Percentiles rank a stretch among this genome's conserved stretches.
phyloP scores from a whole-genome alignment of 2,113 vertebrate species.

The Benitochromis conjunctus region DNA sequence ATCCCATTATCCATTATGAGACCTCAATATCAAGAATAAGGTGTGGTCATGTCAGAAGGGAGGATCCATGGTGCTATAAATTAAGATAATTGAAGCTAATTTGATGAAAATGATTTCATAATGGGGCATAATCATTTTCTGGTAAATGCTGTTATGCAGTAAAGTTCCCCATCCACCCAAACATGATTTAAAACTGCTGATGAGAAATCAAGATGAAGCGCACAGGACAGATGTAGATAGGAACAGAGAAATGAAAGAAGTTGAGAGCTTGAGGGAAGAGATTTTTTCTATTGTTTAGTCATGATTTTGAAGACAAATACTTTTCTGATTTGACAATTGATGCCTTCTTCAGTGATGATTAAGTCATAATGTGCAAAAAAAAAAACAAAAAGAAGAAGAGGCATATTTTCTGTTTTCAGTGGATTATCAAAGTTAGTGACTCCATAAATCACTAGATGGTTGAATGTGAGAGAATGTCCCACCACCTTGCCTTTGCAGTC shows the following conservation, averaged over 20 bases:
- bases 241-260: not conserved
- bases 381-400: not conserved
- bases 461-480: constrained; percentile 2
- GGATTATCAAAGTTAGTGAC: not conserved
- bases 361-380: not conserved
- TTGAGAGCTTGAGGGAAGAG: not conserved
- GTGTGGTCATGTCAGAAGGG: not conserved
- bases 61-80: not conserved
- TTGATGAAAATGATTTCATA: constrained; percentile 18
- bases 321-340: not conserved
- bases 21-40: not conserved
- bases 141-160: constrained; percentile 12
- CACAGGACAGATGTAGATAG: not conserved
- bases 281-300: not conserved
- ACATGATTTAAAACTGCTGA: constrained; percentile 18
- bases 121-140: constrained; percentile 12
- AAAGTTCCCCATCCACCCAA: not conserved
- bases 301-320: not conserved
- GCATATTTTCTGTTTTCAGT: not conserved
- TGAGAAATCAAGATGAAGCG: constrained; percentile 6
- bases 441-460: not conserved
- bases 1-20: not conserved
- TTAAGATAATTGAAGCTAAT: constrained; percentile 27
- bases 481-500: not conserved
- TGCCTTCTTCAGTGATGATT: not conserved